Evolutionary conservation across 1,140 invertebrate genomes (phyloP), one percentile per base, ranked within the genome.

Genomic region (Nasonia giraulti): DNA sequence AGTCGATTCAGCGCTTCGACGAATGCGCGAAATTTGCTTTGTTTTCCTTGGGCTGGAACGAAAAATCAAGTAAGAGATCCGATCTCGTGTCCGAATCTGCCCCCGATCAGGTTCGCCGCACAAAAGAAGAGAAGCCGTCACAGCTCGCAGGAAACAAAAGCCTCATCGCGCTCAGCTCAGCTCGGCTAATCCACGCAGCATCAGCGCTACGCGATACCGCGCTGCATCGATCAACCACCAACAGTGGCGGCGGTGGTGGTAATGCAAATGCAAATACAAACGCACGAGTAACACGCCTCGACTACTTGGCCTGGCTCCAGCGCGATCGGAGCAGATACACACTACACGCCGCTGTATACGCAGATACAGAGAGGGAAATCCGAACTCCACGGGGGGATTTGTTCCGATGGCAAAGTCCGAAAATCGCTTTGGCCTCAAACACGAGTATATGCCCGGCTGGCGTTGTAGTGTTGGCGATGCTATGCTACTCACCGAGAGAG

Each of bases 341-440:
- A 17, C 55, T 8, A 62, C 55, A 7, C 12, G 23, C 37, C 44
- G 11, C 47, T 7, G 20, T 6, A n/a, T 44, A 10, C 40, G 40
- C 10, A 10, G 40, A 44, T 62, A 62, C 20, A 62, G 55, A 62
- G 55, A 3, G 17, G 14, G 23, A 71, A 71, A 71, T 71, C 68
- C 68, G 27, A 71, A n/a, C 80, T 74, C 81, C 62, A 68, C 7
- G 40, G 62, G 82, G 27, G 75, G 82, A 78, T 83, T 83, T 83
- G 62, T 83, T 68, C 62, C 33, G 50, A 27, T 11, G 81, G 6
- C n/a, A 27, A 27, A 55, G 73, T 68, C 20, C 62, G 55, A 71
- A 83, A 78, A 76, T 83, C 75, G 82, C 44, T 83, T 78, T 47
- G 75, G 20, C 62, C 23, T 75, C 81, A 66, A 82, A 82, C 81